Evolutionary conservation across 2,888 invertebrate genomes (phyloP).

Genomic region (Heliconius ethilla): DNA sequence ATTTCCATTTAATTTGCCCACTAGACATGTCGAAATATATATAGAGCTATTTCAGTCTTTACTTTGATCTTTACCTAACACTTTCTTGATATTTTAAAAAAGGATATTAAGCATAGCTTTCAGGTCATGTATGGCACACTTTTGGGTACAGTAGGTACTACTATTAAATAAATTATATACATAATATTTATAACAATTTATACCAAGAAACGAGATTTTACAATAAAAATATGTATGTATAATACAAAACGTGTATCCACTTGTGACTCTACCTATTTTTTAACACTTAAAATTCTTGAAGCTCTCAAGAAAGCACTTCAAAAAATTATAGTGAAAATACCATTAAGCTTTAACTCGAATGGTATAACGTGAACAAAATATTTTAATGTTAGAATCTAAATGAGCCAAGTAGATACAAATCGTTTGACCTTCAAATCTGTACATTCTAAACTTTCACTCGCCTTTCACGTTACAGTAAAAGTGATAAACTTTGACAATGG

Average conservation of each 20-base stretch:
- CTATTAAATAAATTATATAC: not conserved
- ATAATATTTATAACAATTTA: not conserved
- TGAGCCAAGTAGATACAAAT: constrained; percentile 11
- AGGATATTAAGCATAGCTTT: too few relatives aligned
- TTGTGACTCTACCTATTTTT: not conserved
- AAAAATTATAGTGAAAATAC: not conserved
- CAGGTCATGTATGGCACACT: not conserved
- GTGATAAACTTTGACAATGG: constrained; percentile 47
- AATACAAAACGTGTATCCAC: not conserved
- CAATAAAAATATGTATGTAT: too few relatives aligned
- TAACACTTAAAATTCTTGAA: not conserved
- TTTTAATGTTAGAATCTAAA: constrained; percentile 8
- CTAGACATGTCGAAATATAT: constrained; percentile 10
- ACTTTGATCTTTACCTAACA: not conserved
- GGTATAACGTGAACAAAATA: not conserved
- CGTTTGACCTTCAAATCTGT: constrained; percentile 47
- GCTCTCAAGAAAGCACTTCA: not conserved
- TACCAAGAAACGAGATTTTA: not conserved
- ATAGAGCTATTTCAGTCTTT: not conserved
- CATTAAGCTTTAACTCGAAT: not conserved
- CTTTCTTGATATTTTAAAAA: too few relatives aligned
- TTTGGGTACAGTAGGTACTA: too few relatives aligned
- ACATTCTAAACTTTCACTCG: constrained; percentile 48
- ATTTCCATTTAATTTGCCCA: constrained; percentile 1
- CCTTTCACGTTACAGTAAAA: constrained; percentile 51